Percentiles rank a stretch among this genome's conserved stretches.
Evolutionary conservation across 2,797 vertebrate genomes (phyloP).

Genomic region (Okamejei kenojei): DNA sequence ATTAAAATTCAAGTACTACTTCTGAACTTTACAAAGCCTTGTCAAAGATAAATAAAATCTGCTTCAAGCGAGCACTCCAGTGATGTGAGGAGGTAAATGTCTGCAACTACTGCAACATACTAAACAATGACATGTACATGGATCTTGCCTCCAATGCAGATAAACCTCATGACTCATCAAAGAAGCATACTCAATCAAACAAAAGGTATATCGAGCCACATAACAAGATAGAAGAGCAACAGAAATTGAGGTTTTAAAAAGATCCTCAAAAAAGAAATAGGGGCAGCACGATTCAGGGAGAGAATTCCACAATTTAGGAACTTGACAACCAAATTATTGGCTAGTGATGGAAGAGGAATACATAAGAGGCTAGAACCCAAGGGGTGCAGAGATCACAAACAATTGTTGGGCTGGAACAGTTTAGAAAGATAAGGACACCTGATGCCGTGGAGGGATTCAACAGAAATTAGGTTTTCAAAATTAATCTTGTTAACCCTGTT

Average conservation of each 20-base stretch:
- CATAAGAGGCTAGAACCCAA: background rate
- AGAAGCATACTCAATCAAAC: background rate
- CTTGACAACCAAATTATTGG: background rate
- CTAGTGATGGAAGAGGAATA: background rate
- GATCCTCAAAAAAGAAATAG: background rate
- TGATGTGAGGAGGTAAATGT: background rate
- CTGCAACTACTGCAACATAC: background rate
- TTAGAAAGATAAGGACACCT: background rate
- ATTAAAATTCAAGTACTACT: background rate
- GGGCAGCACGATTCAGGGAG: background rate
- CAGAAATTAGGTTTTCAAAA: background rate
- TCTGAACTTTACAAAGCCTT: background rate
- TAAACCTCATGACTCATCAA: background rate
- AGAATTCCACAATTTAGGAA: background rate
- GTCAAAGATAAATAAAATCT: background rate
- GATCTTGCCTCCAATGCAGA: background rate
- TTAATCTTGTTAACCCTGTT: background rate
- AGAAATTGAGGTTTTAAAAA: background rate
- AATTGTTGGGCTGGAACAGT: background rate
- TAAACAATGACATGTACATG: background rate
- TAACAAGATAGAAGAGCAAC: background rate
- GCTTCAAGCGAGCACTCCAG: background rate
- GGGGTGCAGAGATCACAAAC: background rate
- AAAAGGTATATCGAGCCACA: background rate
- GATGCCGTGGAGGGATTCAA: background rate